phyloP scores from a whole-genome alignment of 2,113 vertebrate genomes.

The Archocentrus centrarchus region DNA sequence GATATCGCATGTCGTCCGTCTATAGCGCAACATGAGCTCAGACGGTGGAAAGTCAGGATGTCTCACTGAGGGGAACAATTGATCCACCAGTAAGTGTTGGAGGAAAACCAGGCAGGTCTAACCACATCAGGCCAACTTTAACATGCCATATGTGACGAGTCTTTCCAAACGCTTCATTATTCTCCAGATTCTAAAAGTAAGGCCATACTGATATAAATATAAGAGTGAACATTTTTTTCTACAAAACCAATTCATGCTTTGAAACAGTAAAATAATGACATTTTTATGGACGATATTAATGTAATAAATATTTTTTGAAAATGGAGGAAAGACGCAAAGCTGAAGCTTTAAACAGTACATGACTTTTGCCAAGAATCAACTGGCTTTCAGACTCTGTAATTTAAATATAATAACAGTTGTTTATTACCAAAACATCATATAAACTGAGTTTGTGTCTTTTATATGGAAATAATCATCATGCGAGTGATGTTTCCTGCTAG shows the following conservation, averaged over 20 bases:
- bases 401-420: background rate
- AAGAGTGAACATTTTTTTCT: background rate
- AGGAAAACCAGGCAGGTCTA: slow-evolving; percentile 34
- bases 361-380: background rate
- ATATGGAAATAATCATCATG: too few relatives aligned
- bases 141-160: slow-evolving; percentile 17
- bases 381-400: background rate
- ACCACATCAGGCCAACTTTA: slow-evolving; percentile 34
- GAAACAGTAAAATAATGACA: background rate
- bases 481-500: background rate
- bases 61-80: slow-evolving; percentile 60
- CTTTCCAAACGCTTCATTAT: slow-evolving; percentile 16
- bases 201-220: background rate
- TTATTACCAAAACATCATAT: background rate
- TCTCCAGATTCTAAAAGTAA: background rate
- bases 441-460: background rate
- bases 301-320: too few relatives aligned
- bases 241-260: background rate
- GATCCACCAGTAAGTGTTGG: slow-evolving; percentile 58
- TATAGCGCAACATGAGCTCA: slow-evolving; percentile 62
- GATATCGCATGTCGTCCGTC: slow-evolving; percentile 49
- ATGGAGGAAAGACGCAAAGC: too few relatives aligned
- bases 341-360: too few relatives aligned
- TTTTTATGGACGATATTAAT: background rate
- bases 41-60: slow-evolving; percentile 57